Evolutionary conservation across 2,113 vertebrate genomes (phyloP).

Genomic region (Elgaria multicarinata): DNA sequence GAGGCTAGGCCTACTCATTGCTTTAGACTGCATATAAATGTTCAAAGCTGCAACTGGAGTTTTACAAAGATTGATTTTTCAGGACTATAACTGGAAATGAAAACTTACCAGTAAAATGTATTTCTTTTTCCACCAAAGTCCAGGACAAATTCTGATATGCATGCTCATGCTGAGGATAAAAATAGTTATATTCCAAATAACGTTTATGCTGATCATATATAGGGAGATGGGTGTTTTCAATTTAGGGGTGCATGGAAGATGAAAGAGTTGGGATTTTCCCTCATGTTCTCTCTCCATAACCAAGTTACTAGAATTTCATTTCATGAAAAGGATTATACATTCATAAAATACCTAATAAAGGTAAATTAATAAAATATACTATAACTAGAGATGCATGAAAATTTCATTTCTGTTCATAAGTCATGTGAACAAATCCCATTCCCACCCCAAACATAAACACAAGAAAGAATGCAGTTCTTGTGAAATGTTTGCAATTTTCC

Average conservation of each 20-base stretch:
- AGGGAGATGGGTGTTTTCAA: background rate
- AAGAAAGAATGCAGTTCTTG: too few species aligned
- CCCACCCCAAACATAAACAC: too few species aligned
- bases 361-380: background rate
- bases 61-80: constrained; percentile 65
- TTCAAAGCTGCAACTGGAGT: constrained; percentile 49
- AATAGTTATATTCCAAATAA: background rate
- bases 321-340: background rate
- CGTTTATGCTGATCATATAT: background rate
- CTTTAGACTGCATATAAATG: constrained; percentile 51
- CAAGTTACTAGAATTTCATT: background rate
- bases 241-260: background rate
- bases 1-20: constrained; percentile 30
- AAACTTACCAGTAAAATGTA: constrained; percentile 66
- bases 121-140: constrained; percentile 54
- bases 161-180: constrained; percentile 41
- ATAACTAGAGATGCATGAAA: background rate
- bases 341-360: background rate
- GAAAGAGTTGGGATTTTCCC: background rate
- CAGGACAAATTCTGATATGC: constrained; percentile 29
- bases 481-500: too few species aligned
- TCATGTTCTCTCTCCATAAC: background rate
- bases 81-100: constrained; percentile 65
- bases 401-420: too few species aligned
- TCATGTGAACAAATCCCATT: too few species aligned